A percentile compares a stretch with the other conserved stretches of the same genome.
phyloP scores from a whole-genome alignment of 2,113 vertebrate genomes.

The Mystacornis crossleyi region DNA sequence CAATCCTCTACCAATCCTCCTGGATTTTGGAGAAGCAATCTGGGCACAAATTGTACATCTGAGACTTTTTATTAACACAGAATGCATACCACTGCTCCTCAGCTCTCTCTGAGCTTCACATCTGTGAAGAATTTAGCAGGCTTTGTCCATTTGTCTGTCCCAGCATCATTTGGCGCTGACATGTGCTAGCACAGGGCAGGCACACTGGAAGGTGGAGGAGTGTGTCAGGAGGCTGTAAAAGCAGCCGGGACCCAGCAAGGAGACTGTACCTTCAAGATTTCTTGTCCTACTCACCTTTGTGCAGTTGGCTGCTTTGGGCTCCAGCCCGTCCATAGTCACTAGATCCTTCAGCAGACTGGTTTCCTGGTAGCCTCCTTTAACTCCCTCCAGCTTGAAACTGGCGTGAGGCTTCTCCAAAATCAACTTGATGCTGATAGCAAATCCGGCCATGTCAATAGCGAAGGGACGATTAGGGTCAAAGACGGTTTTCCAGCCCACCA shows the following conservation, averaged over 20 bases:
- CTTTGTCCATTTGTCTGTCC: background rate
- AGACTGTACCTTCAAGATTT: background rate
- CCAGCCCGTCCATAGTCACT: constrained; percentile 83
- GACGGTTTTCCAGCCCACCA: constrained; percentile 87
- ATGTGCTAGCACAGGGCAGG: background rate
- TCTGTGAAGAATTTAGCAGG: background rate
- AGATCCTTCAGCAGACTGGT: constrained; percentile 86
- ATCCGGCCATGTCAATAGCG: constrained; percentile 90
- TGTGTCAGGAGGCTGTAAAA: background rate
- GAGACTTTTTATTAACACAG: background rate
- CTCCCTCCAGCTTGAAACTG: constrained; percentile 85
- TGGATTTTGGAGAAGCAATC: background rate
- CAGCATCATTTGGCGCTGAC: background rate
- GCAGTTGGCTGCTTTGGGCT: constrained; percentile 89
- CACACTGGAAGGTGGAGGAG: background rate
- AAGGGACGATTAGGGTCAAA: constrained; percentile 87
- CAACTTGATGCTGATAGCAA: constrained; percentile 84
- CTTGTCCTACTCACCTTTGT: constrained; percentile 78
- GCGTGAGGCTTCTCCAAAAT: constrained; percentile 84
- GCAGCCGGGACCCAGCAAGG: background rate
- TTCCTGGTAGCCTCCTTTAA: constrained; percentile 88
- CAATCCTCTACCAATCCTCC: background rate
- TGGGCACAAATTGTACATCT: background rate
- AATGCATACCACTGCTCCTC: background rate
- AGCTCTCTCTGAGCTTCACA: background rate